Base-by-base conservation (phyloP, 2,888 invertebrate genomes). In the Nipponacmea schrenckii region DNA sequence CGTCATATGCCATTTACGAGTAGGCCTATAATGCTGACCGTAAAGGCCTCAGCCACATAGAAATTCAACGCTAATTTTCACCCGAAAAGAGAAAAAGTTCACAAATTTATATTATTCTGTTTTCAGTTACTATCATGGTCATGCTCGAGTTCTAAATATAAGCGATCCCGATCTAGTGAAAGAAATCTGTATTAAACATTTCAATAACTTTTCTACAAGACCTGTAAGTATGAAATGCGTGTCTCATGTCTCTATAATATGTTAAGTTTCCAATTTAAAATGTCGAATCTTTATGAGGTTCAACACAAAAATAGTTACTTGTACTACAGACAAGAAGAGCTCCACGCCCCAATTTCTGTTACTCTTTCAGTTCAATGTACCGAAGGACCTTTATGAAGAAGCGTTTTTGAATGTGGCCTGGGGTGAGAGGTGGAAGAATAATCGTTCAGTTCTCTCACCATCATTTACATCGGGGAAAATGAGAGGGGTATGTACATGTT, bases 131-230 rank as follows among this genome's bases (percentile, higher is more conserved):
- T 81, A 68, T 68, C 71, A 73, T 15, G 80, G 78, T 8, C 75
- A 77, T 31, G 20, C 45, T 14, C 77, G 80, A 1, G n/a, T 68
- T 12, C 46, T 81, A 3, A 26, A 75, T 24, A 70, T 80, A 0
- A 62, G 76, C 12, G 80, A 80, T 66, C 78, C 80, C 3, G 80
- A 80, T 1, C 74, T 80, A 66, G 70, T 81, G 7, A 75, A 76
- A 65, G 70, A 79, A 50, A 76, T 79, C 12, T 68, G 69, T 17
- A 71, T 80, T 1, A 81, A 78, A 64, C 67, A 78, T 15, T 81
- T 81, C 56, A 68, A 74, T 8, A 78, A 76, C n/a, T 80, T 79
- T 24, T 20, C 4, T 4, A 5, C 8, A 10, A 56, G 56, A 24
- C 56, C 56, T 8, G 56, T 56, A 24, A 56, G 56, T 56, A 39